Conservation (phyloP, 2,888 invertebrate genomes). For the Autographa gamma region DNA sequence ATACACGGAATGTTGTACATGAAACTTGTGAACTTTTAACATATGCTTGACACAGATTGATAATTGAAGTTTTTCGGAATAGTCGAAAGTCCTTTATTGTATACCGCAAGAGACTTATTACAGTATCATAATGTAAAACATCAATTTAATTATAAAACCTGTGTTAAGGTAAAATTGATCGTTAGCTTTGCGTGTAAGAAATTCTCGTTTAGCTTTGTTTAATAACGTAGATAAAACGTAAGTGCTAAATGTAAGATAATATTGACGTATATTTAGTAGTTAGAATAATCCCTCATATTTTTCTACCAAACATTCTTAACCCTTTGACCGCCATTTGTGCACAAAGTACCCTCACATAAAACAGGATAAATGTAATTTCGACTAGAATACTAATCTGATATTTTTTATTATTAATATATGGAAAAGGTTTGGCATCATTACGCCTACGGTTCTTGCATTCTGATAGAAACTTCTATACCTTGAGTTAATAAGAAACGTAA, state of each 20-base stretch:
- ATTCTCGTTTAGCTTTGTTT: slow-evolving; percentile 61
- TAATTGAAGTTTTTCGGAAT: slow-evolving; percentile 32
- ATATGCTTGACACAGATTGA: not conserved
- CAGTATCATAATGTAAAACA: slow-evolving; percentile 51
- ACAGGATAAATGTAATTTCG: not conserved
- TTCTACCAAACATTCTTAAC: slow-evolving; percentile 76
- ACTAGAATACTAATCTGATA: not conserved
- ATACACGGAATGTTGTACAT: not conserved
- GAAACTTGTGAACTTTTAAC: not conserved
- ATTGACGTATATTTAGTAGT: slow-evolving; percentile 68
- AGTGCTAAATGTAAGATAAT: slow-evolving; percentile 69
- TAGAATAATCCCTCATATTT: slow-evolving; percentile 83
- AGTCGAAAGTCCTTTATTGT: slow-evolving; percentile 39
- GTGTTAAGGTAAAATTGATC: slow-evolving; percentile 46
- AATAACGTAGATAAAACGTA: slow-evolving; percentile 60
- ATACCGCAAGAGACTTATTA: slow-evolving; percentile 53
- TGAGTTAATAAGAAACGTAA: not conserved
- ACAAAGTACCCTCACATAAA: slow-evolving; percentile 3
- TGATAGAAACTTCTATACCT: not conserved
- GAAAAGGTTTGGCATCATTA: not conserved
- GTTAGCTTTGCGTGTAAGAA: slow-evolving; percentile 65
- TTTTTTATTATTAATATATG: not conserved
- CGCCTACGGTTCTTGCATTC: not conserved
- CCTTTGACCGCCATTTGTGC: slow-evolving; percentile 34
- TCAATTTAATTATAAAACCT: slow-evolving; percentile 40